Percentiles rank a stretch among this genome's conserved stretches.
Conservation (phyloP, 2,797 vertebrate genomes). For the Tarsius wallacei region DNA sequence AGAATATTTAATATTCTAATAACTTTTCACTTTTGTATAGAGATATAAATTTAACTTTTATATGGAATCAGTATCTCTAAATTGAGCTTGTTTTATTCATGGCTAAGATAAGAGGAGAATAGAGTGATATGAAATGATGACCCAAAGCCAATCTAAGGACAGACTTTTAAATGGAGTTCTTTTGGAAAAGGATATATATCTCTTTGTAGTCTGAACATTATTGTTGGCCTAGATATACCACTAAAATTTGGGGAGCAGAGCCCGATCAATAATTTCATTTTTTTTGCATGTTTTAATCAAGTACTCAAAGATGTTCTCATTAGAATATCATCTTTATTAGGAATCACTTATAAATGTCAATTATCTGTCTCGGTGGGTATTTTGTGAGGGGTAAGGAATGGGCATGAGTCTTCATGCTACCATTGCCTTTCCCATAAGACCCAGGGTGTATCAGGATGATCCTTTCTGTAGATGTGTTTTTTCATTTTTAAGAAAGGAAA, state of each 20-base stretch:
- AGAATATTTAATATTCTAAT: neutral
- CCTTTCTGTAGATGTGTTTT: neutral
- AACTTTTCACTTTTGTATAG: neutral
- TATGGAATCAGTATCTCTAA: neutral
- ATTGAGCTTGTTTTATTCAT: neutral
- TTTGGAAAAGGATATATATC: neutral
- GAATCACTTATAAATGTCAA: neutral
- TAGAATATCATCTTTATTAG: neutral
- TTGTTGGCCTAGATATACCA: neutral
- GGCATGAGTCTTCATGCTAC: neutral
- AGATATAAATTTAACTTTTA: neutral
- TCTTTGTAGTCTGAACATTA: neutral
- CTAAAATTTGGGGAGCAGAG: neutral
- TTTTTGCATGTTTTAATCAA: neutral
- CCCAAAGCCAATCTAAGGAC: neutral
- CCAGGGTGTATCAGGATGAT: neutral
- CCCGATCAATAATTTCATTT: neutral
- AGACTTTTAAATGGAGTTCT: neutral
- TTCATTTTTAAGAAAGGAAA: neutral
- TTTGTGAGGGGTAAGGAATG: neutral
- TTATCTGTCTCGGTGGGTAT: neutral
- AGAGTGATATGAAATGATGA: neutral
- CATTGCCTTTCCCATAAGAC: neutral
- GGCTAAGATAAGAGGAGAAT: neutral
- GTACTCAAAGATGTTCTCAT: neutral